Evolutionary conservation across 2,888 invertebrate species (phyloP).

Genomic region (Drosophila lutescens): DNA sequence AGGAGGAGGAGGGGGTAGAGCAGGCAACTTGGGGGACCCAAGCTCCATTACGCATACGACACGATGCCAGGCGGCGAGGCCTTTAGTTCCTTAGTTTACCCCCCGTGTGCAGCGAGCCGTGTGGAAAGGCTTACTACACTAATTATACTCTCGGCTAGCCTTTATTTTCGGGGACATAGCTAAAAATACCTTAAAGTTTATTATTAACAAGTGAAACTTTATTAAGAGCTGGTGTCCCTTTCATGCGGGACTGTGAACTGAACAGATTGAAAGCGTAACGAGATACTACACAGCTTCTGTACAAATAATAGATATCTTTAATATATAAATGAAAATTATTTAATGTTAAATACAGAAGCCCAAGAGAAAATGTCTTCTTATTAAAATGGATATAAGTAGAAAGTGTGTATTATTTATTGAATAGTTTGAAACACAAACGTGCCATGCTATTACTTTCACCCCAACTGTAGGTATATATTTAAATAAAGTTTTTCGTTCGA

Average conservation of each 20-base stretch:
- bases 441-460: conserved; percentile 8
- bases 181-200: conserved; percentile 46
- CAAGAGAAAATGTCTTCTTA: not conserved
- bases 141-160: conserved; percentile 50
- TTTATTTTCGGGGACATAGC: conserved; percentile 44
- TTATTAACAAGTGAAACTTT: conserved; percentile 51
- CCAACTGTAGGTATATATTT: conserved; percentile 43
- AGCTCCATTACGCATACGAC: conserved; percentile 68
- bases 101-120: conserved; percentile 41
- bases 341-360: not conserved
- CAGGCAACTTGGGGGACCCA: conserved; percentile 5
- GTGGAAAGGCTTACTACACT: conserved; percentile 59
- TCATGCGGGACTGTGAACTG: conserved; percentile 1
- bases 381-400: no score
- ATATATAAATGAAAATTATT: not conserved
- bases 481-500: conserved; percentile 54
- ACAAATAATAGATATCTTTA: not conserved
- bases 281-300: not conserved
- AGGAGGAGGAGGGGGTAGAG: not conserved
- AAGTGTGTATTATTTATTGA: no score
- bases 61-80: conserved; percentile 11
- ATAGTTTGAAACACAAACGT: no score
- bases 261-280: not conserved
- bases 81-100: conserved; percentile 18
- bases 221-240: conserved; percentile 28